Evolutionary conservation across 2,797 vertebrate genomes (phyloP), one percentile per base, ranked within the genome.

Genomic region (Aphelocoma californica): DNA sequence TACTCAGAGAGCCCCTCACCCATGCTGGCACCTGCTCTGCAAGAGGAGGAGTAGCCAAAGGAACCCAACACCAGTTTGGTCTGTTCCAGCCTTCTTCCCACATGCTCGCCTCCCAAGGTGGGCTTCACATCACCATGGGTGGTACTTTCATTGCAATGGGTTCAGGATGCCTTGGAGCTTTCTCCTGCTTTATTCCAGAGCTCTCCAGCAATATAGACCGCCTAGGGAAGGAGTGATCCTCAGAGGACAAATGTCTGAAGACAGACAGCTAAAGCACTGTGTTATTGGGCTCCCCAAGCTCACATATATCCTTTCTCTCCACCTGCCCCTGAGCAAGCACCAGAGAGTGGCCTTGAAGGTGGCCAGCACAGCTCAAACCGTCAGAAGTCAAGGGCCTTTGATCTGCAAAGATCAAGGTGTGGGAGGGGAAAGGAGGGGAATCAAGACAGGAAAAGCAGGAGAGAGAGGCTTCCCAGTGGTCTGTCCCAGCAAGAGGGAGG

Each of bases 391-490:
- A 86, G 15, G 34, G 48, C 40, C 24, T 57, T 97, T 94, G 48
- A 92, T 92, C 79, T 95, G 42, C 51, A 88, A 57, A 93, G 88
- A 92, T 93, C 74, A 96, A 94, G 90, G 32, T 18, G 60, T 80
- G 47, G 69, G 92, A 88, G 26, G 60, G 62, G 48, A 64, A 21
- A 14, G 66, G 88, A 90, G 20, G 38, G 57, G 57, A 70, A 28
- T 19, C 44, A 74, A 66, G 12, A 19, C 28, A 14, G 38, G n/a
- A 56, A 72, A 87, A 84, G 47, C 40, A 83, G 26, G 50, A 64
- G 32, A 79, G 57, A 79, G 56, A 80, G 58, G 56, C 48, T 92
- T 90, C 77, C 51, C 29, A 81, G 88, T 89, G 67, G 45, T 88
- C 89, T 90, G 67, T 86, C 87, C 70, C 71, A 92, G 64, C 64